Percentiles rank a stretch among this genome's conserved stretches.
Evolutionary conservation across 2,888 invertebrate species (phyloP).

Genomic region (Leptinotarsa peninsularis): DNA sequence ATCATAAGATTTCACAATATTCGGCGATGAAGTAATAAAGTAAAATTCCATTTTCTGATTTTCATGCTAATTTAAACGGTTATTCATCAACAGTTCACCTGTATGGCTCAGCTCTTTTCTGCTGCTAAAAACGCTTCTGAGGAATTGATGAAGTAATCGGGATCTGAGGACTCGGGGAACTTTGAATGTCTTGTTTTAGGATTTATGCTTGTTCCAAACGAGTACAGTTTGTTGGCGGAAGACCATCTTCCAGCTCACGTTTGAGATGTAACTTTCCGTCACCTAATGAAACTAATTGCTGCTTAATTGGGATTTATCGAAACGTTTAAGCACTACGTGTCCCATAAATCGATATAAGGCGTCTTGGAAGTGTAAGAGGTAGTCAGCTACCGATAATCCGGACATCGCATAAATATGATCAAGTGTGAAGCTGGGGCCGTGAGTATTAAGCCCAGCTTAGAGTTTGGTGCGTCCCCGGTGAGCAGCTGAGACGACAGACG

Average conservation of each 20-base stretch:
- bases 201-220: not conserved
- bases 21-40: too few relatives aligned
- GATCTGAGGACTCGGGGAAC: not conserved
- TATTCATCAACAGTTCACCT: too few relatives aligned
- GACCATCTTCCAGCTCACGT: conserved; percentile 14
- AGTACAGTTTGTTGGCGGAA: not conserved
- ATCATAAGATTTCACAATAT: too few relatives aligned
- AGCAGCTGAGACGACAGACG: conserved; percentile 64
- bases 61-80: too few relatives aligned
- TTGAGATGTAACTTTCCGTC: conserved; percentile 8
- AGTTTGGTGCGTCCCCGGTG: conserved; percentile 65
- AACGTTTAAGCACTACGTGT: conserved; percentile 62
- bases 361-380: conserved; percentile 65
- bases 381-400: conserved; percentile 67
- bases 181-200: not conserved
- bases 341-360: conserved; percentile 66
- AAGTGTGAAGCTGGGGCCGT: conserved; percentile 67
- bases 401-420: conserved; percentile 69
- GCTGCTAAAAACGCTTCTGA: too few relatives aligned
- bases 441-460: conserved; percentile 67
- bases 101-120: too few relatives aligned
- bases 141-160: not conserved
- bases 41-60: too few relatives aligned
- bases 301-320: conserved; percentile 64
- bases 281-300: conserved; percentile 24